These are phyloP conservation scores for Bombylius major DNA, from an alignment of 2,888 invertebrate genomes.

Conservation along the genomic window DNA sequence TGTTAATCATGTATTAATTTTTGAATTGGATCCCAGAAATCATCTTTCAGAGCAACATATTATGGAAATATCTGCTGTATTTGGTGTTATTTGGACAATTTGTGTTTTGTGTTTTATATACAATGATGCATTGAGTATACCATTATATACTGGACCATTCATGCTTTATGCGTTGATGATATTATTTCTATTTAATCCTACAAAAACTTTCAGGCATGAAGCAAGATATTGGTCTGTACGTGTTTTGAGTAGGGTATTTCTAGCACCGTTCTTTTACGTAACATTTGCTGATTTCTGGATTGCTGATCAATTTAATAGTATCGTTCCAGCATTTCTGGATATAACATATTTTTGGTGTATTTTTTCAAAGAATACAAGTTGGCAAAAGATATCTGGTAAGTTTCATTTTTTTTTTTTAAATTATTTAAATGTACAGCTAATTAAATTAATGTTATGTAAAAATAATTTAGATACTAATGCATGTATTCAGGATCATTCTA, in stretches of 20 bases:
- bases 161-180: slow-evolving; percentile 53
- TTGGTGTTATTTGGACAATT: slow-evolving; percentile 63
- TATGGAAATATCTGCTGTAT: slow-evolving; percentile 63
- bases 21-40: slow-evolving; percentile 68
- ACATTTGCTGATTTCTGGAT: slow-evolving; percentile 80
- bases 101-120: slow-evolving; percentile 55
- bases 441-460: background rate
- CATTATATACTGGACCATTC: slow-evolving; percentile 65
- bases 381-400: slow-evolving; percentile 38
- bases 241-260: slow-evolving; percentile 46
- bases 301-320: slow-evolving; percentile 70
- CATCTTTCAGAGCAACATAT: slow-evolving; percentile 63
- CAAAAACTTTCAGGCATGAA: slow-evolving; percentile 60
- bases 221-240: slow-evolving; percentile 60
- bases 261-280: slow-evolving; percentile 65
- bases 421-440: slow-evolving; percentile 3
- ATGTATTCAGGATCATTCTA: slow-evolving; percentile 39
- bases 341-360: slow-evolving; percentile 69
- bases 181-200: slow-evolving; percentile 61
- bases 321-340: slow-evolving; percentile 62
- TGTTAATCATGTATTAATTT: slow-evolving; percentile 73
- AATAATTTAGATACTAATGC: slow-evolving; percentile 30
- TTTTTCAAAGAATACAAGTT: slow-evolving; percentile 49
- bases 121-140: slow-evolving; percentile 50
- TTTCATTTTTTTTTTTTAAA: background rate